phyloP scores from a whole-genome alignment of 2,888 invertebrate species.

The Platypus cylindrus region DNA sequence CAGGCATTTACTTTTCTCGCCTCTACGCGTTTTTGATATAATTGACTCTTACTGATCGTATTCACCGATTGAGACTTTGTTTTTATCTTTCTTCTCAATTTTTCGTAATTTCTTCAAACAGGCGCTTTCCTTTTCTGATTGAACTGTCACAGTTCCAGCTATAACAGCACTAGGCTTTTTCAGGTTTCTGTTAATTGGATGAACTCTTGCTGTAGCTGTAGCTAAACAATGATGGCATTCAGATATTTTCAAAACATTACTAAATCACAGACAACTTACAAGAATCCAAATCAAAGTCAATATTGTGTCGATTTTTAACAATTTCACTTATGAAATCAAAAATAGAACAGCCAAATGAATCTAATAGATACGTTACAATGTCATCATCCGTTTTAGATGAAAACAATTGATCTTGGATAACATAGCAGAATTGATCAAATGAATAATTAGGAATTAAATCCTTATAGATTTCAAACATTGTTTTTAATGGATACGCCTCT shows the following conservation, averaged over 20 bases:
- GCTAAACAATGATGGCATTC: too few relatives aligned
- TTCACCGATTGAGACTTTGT: slow-evolving; percentile 18
- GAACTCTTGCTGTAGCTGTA: not conserved
- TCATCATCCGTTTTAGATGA: slow-evolving; percentile 36
- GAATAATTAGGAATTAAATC: slow-evolving; percentile 22
- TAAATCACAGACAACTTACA: not conserved
- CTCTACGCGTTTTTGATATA: not conserved
- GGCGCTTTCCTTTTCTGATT: slow-evolving; percentile 72
- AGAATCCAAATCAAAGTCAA: slow-evolving; percentile 19
- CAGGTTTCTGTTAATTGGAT: slow-evolving; percentile 4
- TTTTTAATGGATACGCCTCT: slow-evolving; percentile 18
- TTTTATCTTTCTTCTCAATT: slow-evolving; percentile 64
- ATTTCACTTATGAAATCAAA: slow-evolving; percentile 31
- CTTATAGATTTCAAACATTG: slow-evolving; percentile 23
- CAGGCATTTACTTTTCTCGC: not conserved
- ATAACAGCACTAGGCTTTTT: slow-evolving; percentile 34
- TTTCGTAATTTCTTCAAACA: slow-evolving; percentile 64
- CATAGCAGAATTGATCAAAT: slow-evolving; percentile 23
- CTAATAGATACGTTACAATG: slow-evolving; percentile 73
- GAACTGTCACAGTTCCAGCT: slow-evolving; percentile 69
- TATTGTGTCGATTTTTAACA: slow-evolving; percentile 26
- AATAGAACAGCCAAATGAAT: slow-evolving; percentile 73
- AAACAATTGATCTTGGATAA: slow-evolving; percentile 21
- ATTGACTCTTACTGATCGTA: slow-evolving; percentile 17
- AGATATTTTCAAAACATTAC: too few relatives aligned